Percentiles rank a stretch among this genome's conserved stretches.
Evolutionary conservation across 1,140 invertebrate species (phyloP).

Genomic region (Trichonephila clavipes): DNA sequence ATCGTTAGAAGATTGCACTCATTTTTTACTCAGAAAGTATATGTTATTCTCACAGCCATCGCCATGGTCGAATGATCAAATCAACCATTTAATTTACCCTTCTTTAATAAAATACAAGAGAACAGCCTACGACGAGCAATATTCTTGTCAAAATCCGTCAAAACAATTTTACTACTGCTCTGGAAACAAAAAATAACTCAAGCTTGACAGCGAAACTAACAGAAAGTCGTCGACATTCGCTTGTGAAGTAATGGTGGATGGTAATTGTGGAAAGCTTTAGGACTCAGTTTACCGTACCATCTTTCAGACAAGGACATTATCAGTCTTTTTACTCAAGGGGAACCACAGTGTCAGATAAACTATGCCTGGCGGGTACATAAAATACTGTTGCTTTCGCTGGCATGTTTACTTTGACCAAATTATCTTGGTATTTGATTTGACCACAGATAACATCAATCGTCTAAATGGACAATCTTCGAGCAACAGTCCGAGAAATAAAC

Average conservation of each 20-base stretch:
- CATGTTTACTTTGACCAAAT: slow-evolving; percentile 35
- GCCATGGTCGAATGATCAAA: slow-evolving; percentile 28
- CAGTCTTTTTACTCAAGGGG: slow-evolving; percentile 3
- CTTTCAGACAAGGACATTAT: not conserved
- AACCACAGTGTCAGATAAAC: not conserved
- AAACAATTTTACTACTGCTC: slow-evolving; percentile 12
- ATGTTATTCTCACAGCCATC: not conserved
- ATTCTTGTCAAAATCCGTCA: not conserved
- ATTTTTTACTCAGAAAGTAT: not conserved
- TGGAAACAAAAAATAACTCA: slow-evolving; percentile 31
- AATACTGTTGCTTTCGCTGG: slow-evolving; percentile 30
- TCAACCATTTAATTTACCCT: slow-evolving; percentile 8
- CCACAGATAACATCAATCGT: not conserved
- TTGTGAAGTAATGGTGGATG: not conserved
- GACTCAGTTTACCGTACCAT: slow-evolving; percentile 9
- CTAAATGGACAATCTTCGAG: not conserved
- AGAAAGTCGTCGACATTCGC: slow-evolving; percentile 20
- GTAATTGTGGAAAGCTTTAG: slow-evolving; percentile 7
- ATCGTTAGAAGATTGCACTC: not conserved
- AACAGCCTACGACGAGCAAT: not conserved
- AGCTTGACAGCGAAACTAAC: not conserved
- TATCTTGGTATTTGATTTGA: not conserved
- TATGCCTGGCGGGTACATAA: slow-evolving; percentile 9
- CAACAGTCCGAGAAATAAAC: not conserved
- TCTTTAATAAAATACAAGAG: not conserved